Evolutionary conservation across 2,113 vertebrate genomes (phyloP).

Genomic region (Hypocryptadius cinnamomeus): DNA sequence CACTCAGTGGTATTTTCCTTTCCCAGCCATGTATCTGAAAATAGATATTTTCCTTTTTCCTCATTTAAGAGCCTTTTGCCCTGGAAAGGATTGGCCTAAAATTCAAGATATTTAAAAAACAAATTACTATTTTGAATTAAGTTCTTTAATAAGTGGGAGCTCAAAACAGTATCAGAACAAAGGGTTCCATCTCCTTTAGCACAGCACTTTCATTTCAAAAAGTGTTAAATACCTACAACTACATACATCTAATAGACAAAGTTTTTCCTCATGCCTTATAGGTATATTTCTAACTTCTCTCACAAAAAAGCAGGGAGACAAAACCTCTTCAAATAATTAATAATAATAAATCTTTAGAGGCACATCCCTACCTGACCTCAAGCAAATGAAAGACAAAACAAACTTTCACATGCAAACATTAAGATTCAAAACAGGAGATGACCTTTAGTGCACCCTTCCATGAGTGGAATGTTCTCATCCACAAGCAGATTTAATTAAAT

Average conservation of each 20-base stretch:
- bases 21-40: not conserved
- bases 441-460: not conserved
- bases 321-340: not conserved
- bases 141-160: not conserved
- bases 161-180: not conserved
- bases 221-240: not conserved
- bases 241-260: not conserved
- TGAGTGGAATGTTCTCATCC: not conserved
- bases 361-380: not conserved
- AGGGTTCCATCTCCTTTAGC: not conserved
- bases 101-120: not conserved
- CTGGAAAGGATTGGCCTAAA: not conserved
- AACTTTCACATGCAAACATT: not conserved
- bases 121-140: not conserved
- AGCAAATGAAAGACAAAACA: not conserved
- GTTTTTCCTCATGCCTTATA: not conserved
- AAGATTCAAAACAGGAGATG: not conserved
- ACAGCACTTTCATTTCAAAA: not conserved
- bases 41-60: not conserved
- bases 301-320: not conserved
- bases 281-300: not conserved
- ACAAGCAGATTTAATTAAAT: slow-evolving; percentile 20
- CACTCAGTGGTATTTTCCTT: not conserved
- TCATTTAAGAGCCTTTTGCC: not conserved
- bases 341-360: not conserved